Conservation (phyloP, 2,797 vertebrate species). For the Pantherophis vulpinus region DNA sequence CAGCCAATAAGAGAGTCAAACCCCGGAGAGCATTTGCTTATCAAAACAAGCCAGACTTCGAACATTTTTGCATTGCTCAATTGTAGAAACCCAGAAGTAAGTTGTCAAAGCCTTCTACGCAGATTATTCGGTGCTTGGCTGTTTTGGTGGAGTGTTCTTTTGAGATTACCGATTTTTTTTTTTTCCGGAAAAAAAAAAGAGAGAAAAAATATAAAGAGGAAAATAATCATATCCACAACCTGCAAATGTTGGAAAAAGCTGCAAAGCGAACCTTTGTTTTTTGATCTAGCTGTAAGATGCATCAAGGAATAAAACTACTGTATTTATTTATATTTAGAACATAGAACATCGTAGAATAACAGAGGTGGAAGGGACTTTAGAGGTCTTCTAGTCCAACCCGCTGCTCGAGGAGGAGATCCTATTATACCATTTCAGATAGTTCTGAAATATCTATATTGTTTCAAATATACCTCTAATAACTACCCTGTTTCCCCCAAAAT, state of each 20-base stretch:
- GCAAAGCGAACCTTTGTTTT: background rate
- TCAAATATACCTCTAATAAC: too few species aligned
- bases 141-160: slow-evolving; percentile 39
- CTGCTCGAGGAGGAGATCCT: too few species aligned
- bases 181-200: background rate
- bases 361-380: too few species aligned
- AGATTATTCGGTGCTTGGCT: slow-evolving; percentile 20
- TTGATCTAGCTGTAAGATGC: background rate
- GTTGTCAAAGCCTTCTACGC: slow-evolving; percentile 3
- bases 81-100: slow-evolving; percentile 33
- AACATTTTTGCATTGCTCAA: slow-evolving; percentile 47
- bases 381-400: too few species aligned
- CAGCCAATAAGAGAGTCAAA: slow-evolving; percentile 68
- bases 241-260: background rate
- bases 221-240: background rate
- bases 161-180: slow-evolving; percentile 15
- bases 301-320: background rate
- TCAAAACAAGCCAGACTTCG: slow-evolving; percentile 73
- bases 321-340: background rate
- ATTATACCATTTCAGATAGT: background rate
- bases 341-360: too few species aligned
- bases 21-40: slow-evolving; percentile 74
- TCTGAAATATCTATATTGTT: too few species aligned
- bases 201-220: background rate
- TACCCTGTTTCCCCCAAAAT: too few species aligned